Evolutionary conservation across 2,888 invertebrate species (phyloP), one percentile per base, ranked within the genome.

Genomic region (Pristionchus fissidentatus): DNA sequence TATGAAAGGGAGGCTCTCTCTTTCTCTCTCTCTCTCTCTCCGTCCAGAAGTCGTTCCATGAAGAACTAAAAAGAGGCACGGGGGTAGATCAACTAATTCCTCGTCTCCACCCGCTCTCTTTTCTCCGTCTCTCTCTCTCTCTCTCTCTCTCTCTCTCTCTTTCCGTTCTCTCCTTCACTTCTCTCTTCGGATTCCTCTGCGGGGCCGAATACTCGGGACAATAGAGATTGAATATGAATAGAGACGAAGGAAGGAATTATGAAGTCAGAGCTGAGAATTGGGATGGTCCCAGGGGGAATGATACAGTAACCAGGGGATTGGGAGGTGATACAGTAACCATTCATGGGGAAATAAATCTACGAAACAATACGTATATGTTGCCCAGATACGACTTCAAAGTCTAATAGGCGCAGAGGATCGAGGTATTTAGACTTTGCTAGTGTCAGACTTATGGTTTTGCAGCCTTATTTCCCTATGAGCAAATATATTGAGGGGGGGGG

Each of bases 81-180:
- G 52, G 60, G 60, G 38, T 66, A 43, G 70, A 70, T 70, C 70
- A 70, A 70, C 70, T 70, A 70, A 70, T 70, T 70, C 70, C 70
- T 26, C 70, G n/a, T 70, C 70, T 32, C 7, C 55, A 8, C 29
- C 32, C 32, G 32, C 15, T 29, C 41, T 5, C 41, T 22, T 41
- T 41, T 15, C 15, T 41, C 26, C 41, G 4, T 26, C 32, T 41
- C 70, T 15, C 15, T 41, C 26, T 41, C n/a, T 19, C 41, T 70
- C 22, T 70, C 70, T 41, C 13, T 26, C 60, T 29, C 26, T n/a
- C 26, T 29, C n/a, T 62, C 62, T 62, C 41, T 29, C 32, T 22
- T 19, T 77, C 75, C 75, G 49, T 77, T 49, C 49, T 77, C 49
- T 49, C 32, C 75, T 49, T 15, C 75, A 41, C 43, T 35, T 49